Percentiles rank a stretch among this genome's conserved stretches.
phyloP scores from a whole-genome alignment of 2,888 invertebrate species.

The Tenthredo mesomela region DNA sequence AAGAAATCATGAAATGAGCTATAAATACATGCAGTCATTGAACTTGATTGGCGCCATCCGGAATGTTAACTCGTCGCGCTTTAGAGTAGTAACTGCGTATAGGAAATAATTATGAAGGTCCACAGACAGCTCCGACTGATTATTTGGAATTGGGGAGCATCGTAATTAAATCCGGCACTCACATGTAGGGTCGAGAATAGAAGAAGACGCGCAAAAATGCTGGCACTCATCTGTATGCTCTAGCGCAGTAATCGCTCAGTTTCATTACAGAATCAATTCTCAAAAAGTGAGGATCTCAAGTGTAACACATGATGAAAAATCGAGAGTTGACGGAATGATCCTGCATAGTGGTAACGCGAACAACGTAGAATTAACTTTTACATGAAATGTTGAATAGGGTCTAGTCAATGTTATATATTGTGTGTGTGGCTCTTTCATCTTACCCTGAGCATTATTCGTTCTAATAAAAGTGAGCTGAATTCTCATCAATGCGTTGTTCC shows the following conservation, averaged over 20 bases:
- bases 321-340: too few species aligned
- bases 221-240: neutral
- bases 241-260: neutral
- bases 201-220: neutral
- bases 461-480: neutral
- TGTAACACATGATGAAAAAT: too few species aligned
- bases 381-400: neutral
- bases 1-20: neutral
- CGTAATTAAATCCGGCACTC: neutral
- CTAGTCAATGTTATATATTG: neutral
- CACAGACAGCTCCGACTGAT: neutral
- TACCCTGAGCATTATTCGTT: neutral
- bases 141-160: neutral
- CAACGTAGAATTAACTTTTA: neutral
- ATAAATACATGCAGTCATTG: slow-evolving; percentile 4
- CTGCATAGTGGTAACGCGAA: neutral
- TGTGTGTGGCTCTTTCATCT: neutral
- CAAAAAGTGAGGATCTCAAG: neutral
- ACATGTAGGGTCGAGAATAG: neutral
- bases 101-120: neutral
- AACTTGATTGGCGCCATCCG: slow-evolving; percentile 11
- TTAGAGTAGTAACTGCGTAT: neutral
- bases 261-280: neutral
- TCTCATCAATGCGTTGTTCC: neutral
- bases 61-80: neutral